Evolutionary conservation across 2,797 vertebrate genomes (phyloP).

Genomic region (Silurus aristotelis): DNA sequence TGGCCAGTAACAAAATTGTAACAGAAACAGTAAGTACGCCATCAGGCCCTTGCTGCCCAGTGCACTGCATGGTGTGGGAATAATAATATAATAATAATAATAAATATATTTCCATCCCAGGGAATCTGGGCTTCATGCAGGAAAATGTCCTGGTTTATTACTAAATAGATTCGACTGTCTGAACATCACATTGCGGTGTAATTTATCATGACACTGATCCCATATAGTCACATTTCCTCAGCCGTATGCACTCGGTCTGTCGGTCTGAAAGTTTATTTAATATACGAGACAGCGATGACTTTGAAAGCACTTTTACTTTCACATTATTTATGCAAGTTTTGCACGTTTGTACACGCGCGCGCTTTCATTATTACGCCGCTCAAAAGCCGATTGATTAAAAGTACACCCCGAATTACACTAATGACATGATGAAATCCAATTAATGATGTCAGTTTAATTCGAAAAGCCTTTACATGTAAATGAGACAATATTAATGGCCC

Average conservation of each 20-base stretch:
- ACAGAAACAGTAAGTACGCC: no score
- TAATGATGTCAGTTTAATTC: constrained; percentile 37
- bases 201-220: constrained; percentile 17
- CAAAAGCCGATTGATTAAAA: constrained; percentile 39
- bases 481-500: constrained; percentile 48
- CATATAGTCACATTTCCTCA: neutral
- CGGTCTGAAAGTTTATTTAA: neutral
- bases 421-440: constrained; percentile 46
- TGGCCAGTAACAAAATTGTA: no score
- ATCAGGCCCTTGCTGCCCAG: no score
- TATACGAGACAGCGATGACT: constrained; percentile 7
- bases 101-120: neutral
- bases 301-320: constrained; percentile 21
- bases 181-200: neutral
- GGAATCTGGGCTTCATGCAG: neutral
- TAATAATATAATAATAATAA: no score
- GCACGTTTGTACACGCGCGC: neutral
- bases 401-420: constrained; percentile 24
- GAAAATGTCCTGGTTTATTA: neutral
- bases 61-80: no score
- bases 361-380: constrained; percentile 11
- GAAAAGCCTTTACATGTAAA: constrained; percentile 37
- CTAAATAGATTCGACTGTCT: constrained; percentile 5
- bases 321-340: neutral
- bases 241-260: neutral